Conservation (phyloP, 2,888 invertebrate genomes). For the Chloroclysta siterata region DNA sequence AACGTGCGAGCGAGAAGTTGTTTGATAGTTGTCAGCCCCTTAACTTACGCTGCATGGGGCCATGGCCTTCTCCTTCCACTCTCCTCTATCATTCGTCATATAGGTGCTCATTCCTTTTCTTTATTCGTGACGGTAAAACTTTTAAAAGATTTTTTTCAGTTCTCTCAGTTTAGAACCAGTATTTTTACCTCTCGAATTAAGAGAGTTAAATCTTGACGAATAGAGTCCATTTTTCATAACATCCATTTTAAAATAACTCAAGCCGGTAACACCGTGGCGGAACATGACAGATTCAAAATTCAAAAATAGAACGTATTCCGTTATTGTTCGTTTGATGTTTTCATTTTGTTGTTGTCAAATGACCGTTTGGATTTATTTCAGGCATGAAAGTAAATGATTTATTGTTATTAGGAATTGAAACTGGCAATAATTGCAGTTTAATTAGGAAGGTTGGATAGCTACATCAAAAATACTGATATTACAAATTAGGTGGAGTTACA, state of each 20-base stretch:
- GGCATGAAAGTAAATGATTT: background rate
- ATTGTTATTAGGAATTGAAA: background rate
- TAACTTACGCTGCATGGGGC: too few relatives aligned
- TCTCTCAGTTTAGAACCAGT: background rate
- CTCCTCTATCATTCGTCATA: too few relatives aligned
- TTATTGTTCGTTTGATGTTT: conserved; percentile 24
- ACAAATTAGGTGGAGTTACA: too few relatives aligned
- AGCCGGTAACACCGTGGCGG: conserved; percentile 3
- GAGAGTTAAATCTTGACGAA: background rate
- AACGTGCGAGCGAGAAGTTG: too few relatives aligned
- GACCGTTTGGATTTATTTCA: conserved; percentile 2
- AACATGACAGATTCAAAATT: conserved; percentile 10
- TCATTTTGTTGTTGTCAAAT: conserved; percentile 20
- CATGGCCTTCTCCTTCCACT: too few relatives aligned
- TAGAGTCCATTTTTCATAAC: background rate
- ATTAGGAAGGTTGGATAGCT: background rate
- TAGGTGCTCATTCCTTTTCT: too few relatives aligned
- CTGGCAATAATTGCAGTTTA: background rate
- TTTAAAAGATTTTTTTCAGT: too few relatives aligned
- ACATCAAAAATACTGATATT: too few relatives aligned
- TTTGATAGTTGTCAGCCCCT: too few relatives aligned
- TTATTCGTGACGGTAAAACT: too few relatives aligned
- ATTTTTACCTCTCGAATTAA: background rate
- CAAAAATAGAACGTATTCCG: conserved; percentile 22
- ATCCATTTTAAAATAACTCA: conserved; percentile 7